These are phyloP conservation scores for Cydia amplana DNA, from an alignment of 1,140 invertebrate species.

Conservation along the genomic window DNA sequence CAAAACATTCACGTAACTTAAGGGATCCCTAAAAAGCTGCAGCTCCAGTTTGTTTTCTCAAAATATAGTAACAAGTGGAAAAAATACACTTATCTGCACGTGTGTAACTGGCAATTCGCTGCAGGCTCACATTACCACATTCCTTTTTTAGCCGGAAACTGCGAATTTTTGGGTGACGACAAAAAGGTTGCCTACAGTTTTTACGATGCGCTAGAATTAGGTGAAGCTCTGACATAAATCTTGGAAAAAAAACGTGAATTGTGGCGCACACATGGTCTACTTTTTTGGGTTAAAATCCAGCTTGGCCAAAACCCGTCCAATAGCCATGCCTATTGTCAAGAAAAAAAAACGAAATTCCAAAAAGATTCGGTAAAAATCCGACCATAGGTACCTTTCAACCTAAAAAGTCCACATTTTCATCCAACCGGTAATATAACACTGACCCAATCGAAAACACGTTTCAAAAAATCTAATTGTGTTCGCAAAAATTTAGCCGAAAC, in stretches of 20 bases:
- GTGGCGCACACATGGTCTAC: constrained; percentile 1
- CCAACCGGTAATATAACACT: constrained; percentile 63
- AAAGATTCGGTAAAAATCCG: constrained; percentile 33
- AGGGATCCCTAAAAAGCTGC: constrained; percentile 42
- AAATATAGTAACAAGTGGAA: constrained; percentile 59
- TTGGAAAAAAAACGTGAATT: neutral
- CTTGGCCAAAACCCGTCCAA: constrained; percentile 16
- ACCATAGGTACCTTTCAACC: constrained; percentile 45
- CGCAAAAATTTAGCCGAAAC: constrained; percentile 63
- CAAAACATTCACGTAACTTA: neutral
- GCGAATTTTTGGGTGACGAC: constrained; percentile 63
- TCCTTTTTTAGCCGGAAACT: constrained; percentile 72
- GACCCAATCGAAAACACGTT: constrained; percentile 64
- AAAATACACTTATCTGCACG: constrained; percentile 59
- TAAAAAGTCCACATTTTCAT: constrained; percentile 49
- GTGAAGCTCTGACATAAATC: constrained; percentile 24
- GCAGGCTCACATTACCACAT: constrained; percentile 70
- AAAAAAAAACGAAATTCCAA: constrained; percentile 2
- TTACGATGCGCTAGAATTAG: constrained; percentile 11
- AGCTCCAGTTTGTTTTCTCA: constrained; percentile 55
- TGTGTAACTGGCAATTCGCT: constrained; percentile 65
- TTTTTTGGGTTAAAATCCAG: neutral
- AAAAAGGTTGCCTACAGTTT: constrained; percentile 44
- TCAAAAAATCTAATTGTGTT: constrained; percentile 69
- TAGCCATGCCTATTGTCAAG: neutral